Conservation (phyloP, 2,888 invertebrate genomes). For the Drosophila tanythrix region DNA sequence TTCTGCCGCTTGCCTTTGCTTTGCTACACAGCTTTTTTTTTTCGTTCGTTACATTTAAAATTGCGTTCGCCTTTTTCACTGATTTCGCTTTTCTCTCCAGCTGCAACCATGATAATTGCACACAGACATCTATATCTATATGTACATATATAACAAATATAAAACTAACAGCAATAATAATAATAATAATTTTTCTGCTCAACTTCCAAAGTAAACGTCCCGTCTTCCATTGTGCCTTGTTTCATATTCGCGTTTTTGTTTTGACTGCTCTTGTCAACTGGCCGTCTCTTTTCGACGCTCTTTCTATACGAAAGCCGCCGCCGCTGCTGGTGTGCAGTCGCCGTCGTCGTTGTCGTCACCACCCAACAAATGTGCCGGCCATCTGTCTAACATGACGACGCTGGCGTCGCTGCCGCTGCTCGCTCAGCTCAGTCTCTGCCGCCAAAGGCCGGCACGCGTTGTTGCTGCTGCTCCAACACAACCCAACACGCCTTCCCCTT, state of each 20-base stretch:
- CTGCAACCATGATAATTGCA: constrained; percentile 6
- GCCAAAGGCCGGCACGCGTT: constrained; percentile 78
- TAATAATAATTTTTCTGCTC: constrained; percentile 28
- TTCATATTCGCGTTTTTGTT: constrained; percentile 73
- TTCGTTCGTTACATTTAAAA: constrained; percentile 51
- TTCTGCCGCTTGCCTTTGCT: constrained; percentile 29
- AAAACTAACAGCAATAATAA: constrained; percentile 21
- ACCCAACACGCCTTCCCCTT: constrained; percentile 3
- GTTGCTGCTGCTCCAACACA: constrained; percentile 45
- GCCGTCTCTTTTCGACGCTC: constrained; percentile 62
- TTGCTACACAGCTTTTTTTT: constrained; percentile 42
- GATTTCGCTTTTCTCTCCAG: not conserved
- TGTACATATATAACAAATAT: constrained; percentile 10
- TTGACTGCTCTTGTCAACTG: constrained; percentile 69
- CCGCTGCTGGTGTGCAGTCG: constrained; percentile 48
- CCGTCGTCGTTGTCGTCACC: constrained; percentile 16
- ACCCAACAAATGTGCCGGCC: constrained; percentile 53
- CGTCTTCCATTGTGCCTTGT: constrained; percentile 47
- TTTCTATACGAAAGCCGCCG: constrained; percentile 69
- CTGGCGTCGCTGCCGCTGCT: constrained; percentile 39
- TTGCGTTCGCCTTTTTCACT: constrained; percentile 34
- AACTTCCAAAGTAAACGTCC: constrained; percentile 49
- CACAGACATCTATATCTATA: not conserved
- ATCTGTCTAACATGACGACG: constrained; percentile 63
- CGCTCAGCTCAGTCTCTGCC: constrained; percentile 66